Percentiles rank a stretch among this genome's conserved stretches.
Evolutionary conservation across 2,113 vertebrate species (phyloP).

Genomic region (Leucoraja erinaceus): DNA sequence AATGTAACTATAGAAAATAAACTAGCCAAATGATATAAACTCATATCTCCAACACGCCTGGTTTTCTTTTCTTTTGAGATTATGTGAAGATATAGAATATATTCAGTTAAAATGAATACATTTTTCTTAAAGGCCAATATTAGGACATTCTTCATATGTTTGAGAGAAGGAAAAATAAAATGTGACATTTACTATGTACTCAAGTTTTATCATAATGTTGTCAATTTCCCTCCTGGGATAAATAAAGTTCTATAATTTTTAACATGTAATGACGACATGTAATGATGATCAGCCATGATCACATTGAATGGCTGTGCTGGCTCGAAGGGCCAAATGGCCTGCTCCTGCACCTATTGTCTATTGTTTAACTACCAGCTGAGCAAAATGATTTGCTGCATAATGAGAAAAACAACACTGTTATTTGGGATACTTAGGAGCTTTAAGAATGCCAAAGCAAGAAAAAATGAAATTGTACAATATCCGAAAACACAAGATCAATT

Average conservation of each 20-base stretch:
- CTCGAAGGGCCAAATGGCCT: no score
- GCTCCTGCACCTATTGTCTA: no score
- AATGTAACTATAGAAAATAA: not conserved
- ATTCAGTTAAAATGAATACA: not conserved
- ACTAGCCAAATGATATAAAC: not conserved
- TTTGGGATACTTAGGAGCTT: not conserved
- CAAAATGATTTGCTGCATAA: no score
- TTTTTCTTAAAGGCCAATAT: not conserved
- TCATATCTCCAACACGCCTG: no score
- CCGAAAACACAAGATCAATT: not conserved
- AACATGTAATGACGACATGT: no score
- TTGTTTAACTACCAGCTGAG: no score
- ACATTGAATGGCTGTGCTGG: no score
- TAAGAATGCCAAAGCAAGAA: not conserved
- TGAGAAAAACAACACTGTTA: not conserved
- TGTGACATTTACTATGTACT: not conserved
- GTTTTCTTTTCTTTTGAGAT: not conserved
- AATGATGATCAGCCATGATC: no score
- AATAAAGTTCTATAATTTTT: no score
- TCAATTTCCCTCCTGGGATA: no score
- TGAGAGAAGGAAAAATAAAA: not conserved
- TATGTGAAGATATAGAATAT: not conserved
- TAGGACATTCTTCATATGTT: not conserved
- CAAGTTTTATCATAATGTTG: no score
- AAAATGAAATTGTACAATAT: not conserved